phyloP scores from a whole-genome alignment of 2,797 vertebrate species.

The Sebastes elongatus region DNA sequence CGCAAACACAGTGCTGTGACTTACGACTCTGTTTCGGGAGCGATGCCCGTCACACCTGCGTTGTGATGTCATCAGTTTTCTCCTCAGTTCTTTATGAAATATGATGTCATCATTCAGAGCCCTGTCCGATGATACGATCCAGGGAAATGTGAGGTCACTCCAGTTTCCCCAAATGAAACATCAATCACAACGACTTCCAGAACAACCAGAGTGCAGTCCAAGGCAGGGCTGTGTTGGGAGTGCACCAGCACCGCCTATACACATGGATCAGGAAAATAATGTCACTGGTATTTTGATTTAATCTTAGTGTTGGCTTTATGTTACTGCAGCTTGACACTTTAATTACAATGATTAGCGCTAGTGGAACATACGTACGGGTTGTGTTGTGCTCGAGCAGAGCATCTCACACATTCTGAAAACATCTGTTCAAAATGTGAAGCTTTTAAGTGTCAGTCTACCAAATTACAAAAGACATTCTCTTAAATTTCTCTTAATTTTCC shows the following conservation, averaged over 20 bases:
- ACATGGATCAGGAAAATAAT: slow-evolving; percentile 40
- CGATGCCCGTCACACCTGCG: slow-evolving; percentile 46
- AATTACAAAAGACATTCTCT: neutral
- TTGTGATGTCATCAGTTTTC: slow-evolving; percentile 53
- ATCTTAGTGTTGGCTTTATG: slow-evolving; percentile 33
- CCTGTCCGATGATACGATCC: slow-evolving; percentile 45
- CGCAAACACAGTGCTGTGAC: slow-evolving; percentile 20
- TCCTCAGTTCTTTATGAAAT: slow-evolving; percentile 32
- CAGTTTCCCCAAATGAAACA: slow-evolving; percentile 45
- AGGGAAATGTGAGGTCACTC: slow-evolving; percentile 60
- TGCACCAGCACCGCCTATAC: slow-evolving; percentile 40
- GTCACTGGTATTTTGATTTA: slow-evolving; percentile 53
- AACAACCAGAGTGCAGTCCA: slow-evolving; percentile 15
- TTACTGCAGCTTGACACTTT: slow-evolving; percentile 51
- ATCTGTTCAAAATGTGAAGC: slow-evolving; percentile 7
- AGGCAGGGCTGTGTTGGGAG: slow-evolving; percentile 11
- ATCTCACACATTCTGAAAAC: slow-evolving; percentile 2
- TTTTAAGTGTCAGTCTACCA: neutral
- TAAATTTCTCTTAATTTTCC: too few species aligned
- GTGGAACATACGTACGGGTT: slow-evolving; percentile 16
- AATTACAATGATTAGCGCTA: slow-evolving; percentile 58
- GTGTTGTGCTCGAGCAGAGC: slow-evolving; percentile 36
- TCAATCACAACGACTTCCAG: slow-evolving; percentile 48
- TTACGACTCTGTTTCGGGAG: slow-evolving; percentile 25
- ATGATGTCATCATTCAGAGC: slow-evolving; percentile 49